phyloP scores from a whole-genome alignment of 2,888 invertebrate species.

The Limenitis camilla region DNA sequence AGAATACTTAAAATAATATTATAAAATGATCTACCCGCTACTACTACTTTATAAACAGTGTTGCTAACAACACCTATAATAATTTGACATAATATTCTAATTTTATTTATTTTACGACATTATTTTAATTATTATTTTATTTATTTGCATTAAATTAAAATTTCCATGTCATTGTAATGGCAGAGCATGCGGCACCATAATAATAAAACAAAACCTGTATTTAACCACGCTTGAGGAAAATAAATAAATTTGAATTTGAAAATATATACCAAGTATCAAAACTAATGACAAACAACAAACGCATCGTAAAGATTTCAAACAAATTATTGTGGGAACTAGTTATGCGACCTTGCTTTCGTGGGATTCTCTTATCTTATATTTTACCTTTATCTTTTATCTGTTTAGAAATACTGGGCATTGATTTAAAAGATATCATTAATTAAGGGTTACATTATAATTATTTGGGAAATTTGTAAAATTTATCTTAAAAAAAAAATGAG shows the following conservation, averaged over 20 bases:
- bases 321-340: conserved; percentile 22
- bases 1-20: too few relatives aligned
- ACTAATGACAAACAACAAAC: neutral
- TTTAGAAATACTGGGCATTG: conserved; percentile 7
- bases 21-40: too few relatives aligned
- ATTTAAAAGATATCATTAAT: neutral
- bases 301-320: conserved; percentile 23
- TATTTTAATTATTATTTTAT: too few relatives aligned
- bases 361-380: conserved; percentile 5
- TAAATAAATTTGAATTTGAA: neutral
- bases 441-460: conserved; percentile 1
- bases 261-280: conserved; percentile 16
- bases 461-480: neutral
- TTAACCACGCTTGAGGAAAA: neutral
- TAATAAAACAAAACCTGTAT: too few relatives aligned
- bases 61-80: too few relatives aligned
- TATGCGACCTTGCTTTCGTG: conserved; percentile 18
- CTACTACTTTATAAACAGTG: too few relatives aligned
- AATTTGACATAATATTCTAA: too few relatives aligned
- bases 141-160: too few relatives aligned
- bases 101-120: too few relatives aligned
- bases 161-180: too few relatives aligned
- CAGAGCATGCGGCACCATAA: too few relatives aligned
- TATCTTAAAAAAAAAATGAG: neutral
- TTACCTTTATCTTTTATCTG: conserved; percentile 11